Evolutionary conservation across 2,797 vertebrate species (phyloP).

Genomic region (Darevskia mixta): DNA sequence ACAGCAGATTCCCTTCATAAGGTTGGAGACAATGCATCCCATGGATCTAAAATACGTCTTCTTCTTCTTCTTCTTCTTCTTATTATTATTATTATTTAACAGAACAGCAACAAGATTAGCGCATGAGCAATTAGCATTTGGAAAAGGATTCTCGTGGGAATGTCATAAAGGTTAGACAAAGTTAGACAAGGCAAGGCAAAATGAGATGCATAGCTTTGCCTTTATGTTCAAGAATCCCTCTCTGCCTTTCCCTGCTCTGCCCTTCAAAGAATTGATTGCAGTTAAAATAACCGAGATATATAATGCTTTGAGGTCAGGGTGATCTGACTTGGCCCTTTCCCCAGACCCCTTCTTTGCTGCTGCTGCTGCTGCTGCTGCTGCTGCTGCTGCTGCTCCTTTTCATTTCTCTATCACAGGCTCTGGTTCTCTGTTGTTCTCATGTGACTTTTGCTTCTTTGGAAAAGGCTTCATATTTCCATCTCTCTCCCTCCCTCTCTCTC

Average conservation of each 20-base stretch:
- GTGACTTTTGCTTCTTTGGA: slow-evolving; percentile 10
- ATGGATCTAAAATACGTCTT: not conserved
- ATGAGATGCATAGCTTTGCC: not conserved
- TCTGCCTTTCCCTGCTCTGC: slow-evolving; percentile 69
- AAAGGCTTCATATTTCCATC: not conserved
- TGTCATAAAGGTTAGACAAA: not conserved
- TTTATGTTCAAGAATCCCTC: slow-evolving; percentile 36
- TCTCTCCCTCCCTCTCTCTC: slow-evolving; percentile 26
- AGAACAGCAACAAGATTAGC: not conserved
- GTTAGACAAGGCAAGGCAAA: not conserved
- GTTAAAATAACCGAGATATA: slow-evolving; percentile 81
- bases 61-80: too few species aligned
- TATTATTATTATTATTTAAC: too few species aligned
- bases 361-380: fast-evolving
- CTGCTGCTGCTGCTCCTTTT: slow-evolving; percentile 1
- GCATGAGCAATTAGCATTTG: not conserved
- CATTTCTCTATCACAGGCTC: slow-evolving; percentile 15
- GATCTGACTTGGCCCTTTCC: slow-evolving; percentile 63
- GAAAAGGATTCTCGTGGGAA: not conserved
- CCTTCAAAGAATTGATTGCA: slow-evolving; percentile 88
- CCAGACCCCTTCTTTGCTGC: slow-evolving; percentile 66
- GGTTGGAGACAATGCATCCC: not conserved
- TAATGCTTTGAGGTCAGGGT: slow-evolving; percentile 82
- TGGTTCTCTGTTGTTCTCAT: slow-evolving; percentile 31
- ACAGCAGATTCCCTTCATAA: not conserved